Conservation (phyloP, 1,140 invertebrate species). For the Oncopeltus fasciatus region DNA sequence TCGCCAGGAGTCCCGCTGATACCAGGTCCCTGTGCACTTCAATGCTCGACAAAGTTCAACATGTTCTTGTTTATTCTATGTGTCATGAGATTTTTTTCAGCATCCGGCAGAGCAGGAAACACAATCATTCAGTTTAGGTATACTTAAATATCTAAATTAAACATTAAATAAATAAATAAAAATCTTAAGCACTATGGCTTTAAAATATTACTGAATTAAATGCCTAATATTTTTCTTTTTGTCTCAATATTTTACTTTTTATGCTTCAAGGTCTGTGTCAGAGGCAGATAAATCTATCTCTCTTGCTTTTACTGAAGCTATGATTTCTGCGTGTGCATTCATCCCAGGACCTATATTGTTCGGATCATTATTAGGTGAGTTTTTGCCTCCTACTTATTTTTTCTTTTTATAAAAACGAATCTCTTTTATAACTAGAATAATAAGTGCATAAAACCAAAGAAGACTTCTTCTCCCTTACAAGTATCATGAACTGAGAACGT, state of each 20-base stretch:
- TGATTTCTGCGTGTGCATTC: slow-evolving; percentile 27
- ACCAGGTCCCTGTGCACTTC: slow-evolving; percentile 24
- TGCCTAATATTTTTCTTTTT: not conserved
- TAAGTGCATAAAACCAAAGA: not conserved
- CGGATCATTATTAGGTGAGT: slow-evolving; percentile 27
- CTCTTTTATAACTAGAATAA: not conserved
- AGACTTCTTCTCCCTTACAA: not conserved
- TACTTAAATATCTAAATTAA: not conserved
- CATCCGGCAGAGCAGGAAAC: slow-evolving; percentile 26
- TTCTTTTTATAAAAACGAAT: not conserved
- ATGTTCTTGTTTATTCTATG: slow-evolving; percentile 24
- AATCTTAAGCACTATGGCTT: not conserved
- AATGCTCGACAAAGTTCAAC: slow-evolving; percentile 24
- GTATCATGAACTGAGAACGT: not conserved
- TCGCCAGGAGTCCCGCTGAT: slow-evolving; percentile 16
- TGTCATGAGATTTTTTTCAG: slow-evolving; percentile 23
- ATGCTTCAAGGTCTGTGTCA: slow-evolving; percentile 27
- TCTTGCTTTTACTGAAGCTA: slow-evolving; percentile 27
- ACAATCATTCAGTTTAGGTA: slow-evolving; percentile 27
- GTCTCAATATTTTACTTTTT: not conserved
- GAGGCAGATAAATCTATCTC: slow-evolving; percentile 29
- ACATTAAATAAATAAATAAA: not conserved
- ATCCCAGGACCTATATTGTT: slow-evolving; percentile 31
- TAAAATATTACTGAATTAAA: not conserved
- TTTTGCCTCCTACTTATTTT: not conserved